phyloP scores from a whole-genome alignment of 64 coral and sea anemone species.

The Astreopora myriophthalma region DNA sequence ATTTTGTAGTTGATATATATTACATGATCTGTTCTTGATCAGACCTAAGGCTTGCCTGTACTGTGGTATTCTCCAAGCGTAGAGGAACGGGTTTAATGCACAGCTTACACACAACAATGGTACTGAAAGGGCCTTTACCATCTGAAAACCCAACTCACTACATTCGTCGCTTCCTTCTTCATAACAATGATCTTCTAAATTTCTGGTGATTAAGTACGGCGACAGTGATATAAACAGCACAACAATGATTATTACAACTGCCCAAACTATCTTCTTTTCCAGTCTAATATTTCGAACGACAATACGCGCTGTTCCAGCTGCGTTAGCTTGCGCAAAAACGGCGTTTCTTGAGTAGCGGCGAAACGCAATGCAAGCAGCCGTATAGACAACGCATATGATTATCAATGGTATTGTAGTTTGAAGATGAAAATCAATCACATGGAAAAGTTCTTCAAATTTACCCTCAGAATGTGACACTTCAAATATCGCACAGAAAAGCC shows the following conservation, averaged over 20 bases:
- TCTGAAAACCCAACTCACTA: neutral
- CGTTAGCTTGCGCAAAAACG: neutral
- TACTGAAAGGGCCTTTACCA: slow-evolving; percentile 18
- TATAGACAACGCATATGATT: slow-evolving; percentile 18
- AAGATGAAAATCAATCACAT: slow-evolving; percentile 60
- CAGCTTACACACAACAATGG: slow-evolving; percentile 65
- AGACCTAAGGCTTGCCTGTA: too few species aligned
- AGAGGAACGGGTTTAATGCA: too few species aligned
- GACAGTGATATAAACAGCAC: slow-evolving; percentile 62
- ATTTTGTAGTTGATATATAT: neutral
- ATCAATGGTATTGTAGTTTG: slow-evolving; percentile 69
- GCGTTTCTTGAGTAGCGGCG: slow-evolving; percentile 71
- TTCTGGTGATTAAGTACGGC: slow-evolving; percentile 57
- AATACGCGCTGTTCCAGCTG: neutral
- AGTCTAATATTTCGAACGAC: slow-evolving; percentile 45
- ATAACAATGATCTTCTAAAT: slow-evolving; percentile 19
- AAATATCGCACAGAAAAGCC: slow-evolving; percentile 46
- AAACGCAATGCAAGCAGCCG: too few species aligned
- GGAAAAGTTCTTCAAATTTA: slow-evolving; percentile 23
- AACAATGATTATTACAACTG: slow-evolving; percentile 59
- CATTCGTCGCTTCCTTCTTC: slow-evolving; percentile 23
- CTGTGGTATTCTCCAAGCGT: too few species aligned
- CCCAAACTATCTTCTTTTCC: slow-evolving; percentile 69
- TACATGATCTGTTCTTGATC: neutral
- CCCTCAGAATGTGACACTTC: slow-evolving; percentile 63